Percentiles rank a stretch among this genome's conserved stretches.
Evolutionary conservation across 2,888 invertebrate species (phyloP).

Genomic region (Colletes collaris): DNA sequence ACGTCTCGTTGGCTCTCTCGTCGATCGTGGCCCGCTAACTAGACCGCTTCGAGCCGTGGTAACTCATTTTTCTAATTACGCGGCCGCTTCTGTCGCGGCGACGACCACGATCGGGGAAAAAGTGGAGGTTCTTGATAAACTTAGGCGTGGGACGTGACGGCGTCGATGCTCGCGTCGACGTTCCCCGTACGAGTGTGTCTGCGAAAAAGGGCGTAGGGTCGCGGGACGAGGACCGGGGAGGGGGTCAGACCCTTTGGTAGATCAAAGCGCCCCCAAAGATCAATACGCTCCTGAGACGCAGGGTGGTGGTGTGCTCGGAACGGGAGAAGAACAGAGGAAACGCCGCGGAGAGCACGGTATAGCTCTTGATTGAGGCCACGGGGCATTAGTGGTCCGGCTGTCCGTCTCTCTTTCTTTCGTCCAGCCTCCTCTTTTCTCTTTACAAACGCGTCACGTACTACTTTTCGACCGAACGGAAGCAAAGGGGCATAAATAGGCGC

Average conservation of each 20-base stretch:
- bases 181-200: slow-evolving; percentile 58
- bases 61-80: slow-evolving; percentile 83
- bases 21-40: slow-evolving; percentile 65
- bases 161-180: slow-evolving; percentile 49
- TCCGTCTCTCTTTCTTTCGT: slow-evolving; percentile 59
- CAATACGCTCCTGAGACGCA: slow-evolving; percentile 78
- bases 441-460: slow-evolving; percentile 82
- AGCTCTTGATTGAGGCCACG: slow-evolving; percentile 80
- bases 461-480: slow-evolving; percentile 75
- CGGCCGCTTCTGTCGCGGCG: slow-evolving; percentile 71
- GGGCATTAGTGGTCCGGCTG: slow-evolving; percentile 76
- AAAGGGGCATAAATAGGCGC: slow-evolving; percentile 82
- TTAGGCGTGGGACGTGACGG: slow-evolving; percentile 74
- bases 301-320: slow-evolving; percentile 54
- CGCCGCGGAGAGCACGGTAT: slow-evolving; percentile 52
- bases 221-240: slow-evolving; percentile 35
- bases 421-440: slow-evolving; percentile 68
- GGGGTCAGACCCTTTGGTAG: slow-evolving; percentile 77
- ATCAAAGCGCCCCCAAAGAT: slow-evolving; percentile 82
- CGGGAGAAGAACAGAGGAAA: slow-evolving; percentile 33
- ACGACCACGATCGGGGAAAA: not conserved
- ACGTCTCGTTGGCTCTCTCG: not conserved
- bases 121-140: slow-evolving; percentile 69
- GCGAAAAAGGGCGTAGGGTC: slow-evolving; percentile 31
- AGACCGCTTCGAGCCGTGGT: slow-evolving; percentile 71